Evolutionary conservation across 2,888 invertebrate genomes (phyloP).

Genomic region (Acanthosepion lycidas): DNA sequence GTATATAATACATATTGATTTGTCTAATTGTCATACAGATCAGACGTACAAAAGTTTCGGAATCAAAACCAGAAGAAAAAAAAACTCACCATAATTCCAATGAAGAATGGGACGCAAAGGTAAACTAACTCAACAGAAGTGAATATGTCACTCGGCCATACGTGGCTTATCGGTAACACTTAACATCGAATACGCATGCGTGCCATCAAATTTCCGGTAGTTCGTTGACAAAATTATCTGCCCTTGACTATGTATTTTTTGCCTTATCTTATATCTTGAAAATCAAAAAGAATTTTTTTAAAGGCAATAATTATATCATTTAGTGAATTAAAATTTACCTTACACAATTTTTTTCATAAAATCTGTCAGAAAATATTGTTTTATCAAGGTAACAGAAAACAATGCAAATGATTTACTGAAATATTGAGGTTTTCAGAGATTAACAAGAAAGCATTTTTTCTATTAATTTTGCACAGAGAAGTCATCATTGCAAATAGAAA

Average conservation of each 20-base stretch:
- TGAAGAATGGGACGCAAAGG: not conserved
- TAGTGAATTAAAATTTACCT: too few species aligned
- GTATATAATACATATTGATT: not conserved
- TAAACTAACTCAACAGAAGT: not conserved
- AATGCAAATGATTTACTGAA: too few species aligned
- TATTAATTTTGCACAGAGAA: too few species aligned
- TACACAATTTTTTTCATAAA: too few species aligned
- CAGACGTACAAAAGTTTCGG: not conserved
- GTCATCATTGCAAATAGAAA: too few species aligned
- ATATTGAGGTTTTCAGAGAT: too few species aligned
- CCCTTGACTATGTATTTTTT: not conserved
- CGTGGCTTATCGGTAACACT: not conserved
- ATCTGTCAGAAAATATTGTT: too few species aligned
- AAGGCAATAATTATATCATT: too few species aligned
- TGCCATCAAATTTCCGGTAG: not conserved
- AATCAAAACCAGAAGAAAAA: not conserved
- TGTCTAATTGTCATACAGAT: not conserved
- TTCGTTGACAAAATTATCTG: not conserved
- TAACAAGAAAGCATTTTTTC: too few species aligned
- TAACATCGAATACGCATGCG: not conserved
- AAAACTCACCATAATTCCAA: not conserved
- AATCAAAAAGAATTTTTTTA: too few species aligned
- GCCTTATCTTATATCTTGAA: too few species aligned
- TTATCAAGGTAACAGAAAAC: too few species aligned
- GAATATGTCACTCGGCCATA: conserved; percentile 3